Conservation (phyloP, 2,797 vertebrate species). For the Atherinosoma microstoma region DNA sequence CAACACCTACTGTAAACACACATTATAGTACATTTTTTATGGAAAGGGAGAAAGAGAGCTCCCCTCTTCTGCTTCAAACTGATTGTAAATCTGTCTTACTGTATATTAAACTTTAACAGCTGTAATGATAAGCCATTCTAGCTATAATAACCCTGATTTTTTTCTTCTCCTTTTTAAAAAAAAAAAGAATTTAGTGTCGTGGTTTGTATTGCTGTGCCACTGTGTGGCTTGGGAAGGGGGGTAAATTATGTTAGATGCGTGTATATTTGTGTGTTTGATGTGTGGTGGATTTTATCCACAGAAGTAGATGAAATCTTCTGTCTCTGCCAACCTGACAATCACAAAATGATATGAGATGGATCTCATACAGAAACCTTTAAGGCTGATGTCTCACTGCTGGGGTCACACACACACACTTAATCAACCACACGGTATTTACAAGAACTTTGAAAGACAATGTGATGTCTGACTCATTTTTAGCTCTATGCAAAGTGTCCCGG, state of each 20-base stretch:
- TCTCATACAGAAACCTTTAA: constrained; percentile 25
- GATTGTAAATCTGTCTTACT: constrained; percentile 80
- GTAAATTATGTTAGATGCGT: constrained; percentile 81
- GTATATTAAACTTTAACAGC: constrained; percentile 70
- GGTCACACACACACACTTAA: constrained; percentile 27
- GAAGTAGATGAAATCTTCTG: constrained; percentile 25
- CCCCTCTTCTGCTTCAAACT: constrained; percentile 63
- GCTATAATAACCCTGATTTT: constrained; percentile 57
- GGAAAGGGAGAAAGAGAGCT: constrained; percentile 37
- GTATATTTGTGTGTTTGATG: constrained; percentile 66
- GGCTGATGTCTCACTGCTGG: constrained; percentile 42
- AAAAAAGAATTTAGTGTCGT: constrained; percentile 48
- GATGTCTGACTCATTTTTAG: constrained; percentile 34
- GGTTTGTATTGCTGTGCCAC: constrained; percentile 82
- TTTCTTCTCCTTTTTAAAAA: constrained; percentile 24
- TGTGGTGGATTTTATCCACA: constrained; percentile 51
- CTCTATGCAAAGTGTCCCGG: constrained; percentile 75
- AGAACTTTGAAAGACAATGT: constrained; percentile 20
- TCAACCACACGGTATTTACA: constrained; percentile 44
- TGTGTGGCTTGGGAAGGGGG: constrained; percentile 80
- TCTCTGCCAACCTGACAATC: constrained; percentile 56
- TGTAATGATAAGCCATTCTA: constrained; percentile 67
- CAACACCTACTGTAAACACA: constrained; percentile 46
- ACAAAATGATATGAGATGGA: constrained; percentile 15
- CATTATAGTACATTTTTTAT: constrained; percentile 14